A percentile compares a stretch with the other conserved stretches of the same genome.
These are phyloP conservation scores for Pseudomyrmex pallidus DNA, from an alignment of 1,140 invertebrate species.

Conservation along the genomic window DNA sequence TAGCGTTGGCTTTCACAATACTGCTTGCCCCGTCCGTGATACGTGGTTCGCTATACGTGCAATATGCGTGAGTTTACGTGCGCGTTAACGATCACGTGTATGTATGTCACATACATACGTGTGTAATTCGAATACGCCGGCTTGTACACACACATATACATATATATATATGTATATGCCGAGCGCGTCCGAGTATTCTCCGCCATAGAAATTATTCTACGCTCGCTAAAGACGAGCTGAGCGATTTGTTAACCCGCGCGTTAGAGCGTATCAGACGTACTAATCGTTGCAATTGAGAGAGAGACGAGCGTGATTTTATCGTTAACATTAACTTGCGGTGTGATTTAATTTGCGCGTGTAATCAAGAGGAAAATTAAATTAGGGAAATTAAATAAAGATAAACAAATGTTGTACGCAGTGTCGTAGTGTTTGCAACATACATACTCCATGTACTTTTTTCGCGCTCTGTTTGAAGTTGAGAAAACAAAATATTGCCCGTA, in stretches of 20 bases:
- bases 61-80: constrained; percentile 22
- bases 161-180: not conserved
- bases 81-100: constrained; percentile 35
- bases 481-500: too few species aligned
- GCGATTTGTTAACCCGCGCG: constrained; percentile 16
- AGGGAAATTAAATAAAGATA: too few species aligned
- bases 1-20: constrained; percentile 68
- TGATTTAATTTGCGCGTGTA: too few species aligned
- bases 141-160: not conserved
- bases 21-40: constrained; percentile 11
- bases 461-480: too few species aligned
- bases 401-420: too few species aligned
- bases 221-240: constrained; percentile 17
- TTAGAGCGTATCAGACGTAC: not conserved
- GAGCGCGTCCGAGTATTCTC: not conserved
- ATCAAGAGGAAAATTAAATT: too few species aligned
- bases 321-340: too few species aligned
- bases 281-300: not conserved
- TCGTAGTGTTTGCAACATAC: too few species aligned
- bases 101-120: not conserved
- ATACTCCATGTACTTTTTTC: too few species aligned
- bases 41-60: not conserved
- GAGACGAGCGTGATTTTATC: too few species aligned
- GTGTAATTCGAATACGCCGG: not conserved
- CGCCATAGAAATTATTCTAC: not conserved